phyloP scores from a whole-genome alignment of 2,888 invertebrate genomes.

The Lepidocyrtoides sp. region DNA sequence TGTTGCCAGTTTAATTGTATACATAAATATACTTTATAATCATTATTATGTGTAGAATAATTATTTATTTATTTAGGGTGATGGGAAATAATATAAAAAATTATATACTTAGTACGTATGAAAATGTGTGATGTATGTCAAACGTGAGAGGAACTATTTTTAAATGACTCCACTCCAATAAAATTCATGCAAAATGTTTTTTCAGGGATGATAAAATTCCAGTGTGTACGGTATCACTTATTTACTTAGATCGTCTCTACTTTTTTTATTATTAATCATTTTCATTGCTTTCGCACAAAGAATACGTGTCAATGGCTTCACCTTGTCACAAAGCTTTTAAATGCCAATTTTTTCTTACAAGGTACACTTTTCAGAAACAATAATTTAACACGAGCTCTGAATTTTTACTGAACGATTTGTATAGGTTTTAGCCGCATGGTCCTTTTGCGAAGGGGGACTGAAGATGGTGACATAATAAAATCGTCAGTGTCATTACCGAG shows the following conservation, averaged over 20 bases:
- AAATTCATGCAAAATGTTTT: constrained; percentile 62
- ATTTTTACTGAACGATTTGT: constrained; percentile 56
- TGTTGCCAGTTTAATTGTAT: constrained; percentile 77
- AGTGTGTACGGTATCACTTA: background rate
- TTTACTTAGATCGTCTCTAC: background rate
- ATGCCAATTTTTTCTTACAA: background rate
- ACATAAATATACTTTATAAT: constrained; percentile 24
- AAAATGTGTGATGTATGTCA: constrained; percentile 67
- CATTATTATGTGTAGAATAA: background rate
- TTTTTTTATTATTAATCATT: background rate
- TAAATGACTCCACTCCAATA: constrained; percentile 74
- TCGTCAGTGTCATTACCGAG: constrained; percentile 70
- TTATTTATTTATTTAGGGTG: constrained; percentile 72
- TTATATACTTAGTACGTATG: constrained; percentile 20
- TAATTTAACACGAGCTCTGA: background rate
- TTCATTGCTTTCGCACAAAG: background rate
- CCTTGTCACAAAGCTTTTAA: background rate
- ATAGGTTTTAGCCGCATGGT: constrained; percentile 70
- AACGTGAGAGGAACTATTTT: constrained; percentile 72
- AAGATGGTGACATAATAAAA: constrained; percentile 32
- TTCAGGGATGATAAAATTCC: constrained; percentile 24
- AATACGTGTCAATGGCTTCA: background rate
- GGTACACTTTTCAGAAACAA: background rate
- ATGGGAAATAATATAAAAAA: constrained; percentile 48
- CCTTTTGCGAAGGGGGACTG: constrained; percentile 65